phyloP scores from a whole-genome alignment of 2,797 vertebrate genomes.

The Liparis tanakae region DNA sequence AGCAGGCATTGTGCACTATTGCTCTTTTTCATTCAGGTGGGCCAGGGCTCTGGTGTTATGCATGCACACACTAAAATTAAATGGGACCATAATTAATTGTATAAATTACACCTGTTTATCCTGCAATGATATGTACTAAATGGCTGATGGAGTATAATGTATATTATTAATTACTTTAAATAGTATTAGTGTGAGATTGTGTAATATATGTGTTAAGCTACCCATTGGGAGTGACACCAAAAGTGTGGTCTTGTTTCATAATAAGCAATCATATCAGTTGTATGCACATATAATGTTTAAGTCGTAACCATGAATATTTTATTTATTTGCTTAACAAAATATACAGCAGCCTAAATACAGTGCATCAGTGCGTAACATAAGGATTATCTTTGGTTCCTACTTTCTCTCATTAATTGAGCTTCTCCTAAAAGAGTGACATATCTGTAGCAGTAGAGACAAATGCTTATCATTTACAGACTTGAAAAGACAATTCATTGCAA shows the following conservation, averaged over 20 bases:
- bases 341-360: conserved; percentile 27
- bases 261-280: background rate
- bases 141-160: background rate
- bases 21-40: background rate
- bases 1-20: background rate
- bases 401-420: conserved; percentile 1
- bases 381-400: background rate
- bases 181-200: background rate
- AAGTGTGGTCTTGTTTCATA: background rate
- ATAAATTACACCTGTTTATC: background rate
- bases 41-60: background rate
- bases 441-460: conserved; percentile 27
- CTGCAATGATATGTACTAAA: background rate
- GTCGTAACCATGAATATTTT: background rate
- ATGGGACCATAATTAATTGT: background rate
- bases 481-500: conserved; percentile 10
- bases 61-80: background rate
- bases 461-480: conserved; percentile 20
- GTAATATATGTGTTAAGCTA: background rate
- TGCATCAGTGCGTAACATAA: conserved; percentile 7
- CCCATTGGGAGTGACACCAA: background rate
- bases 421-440: conserved; percentile 13
- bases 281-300: conserved; percentile 10
- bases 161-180: background rate
- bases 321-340: conserved; percentile 47